Percentiles rank a stretch among this genome's conserved stretches.
Evolutionary conservation across 1,140 invertebrate species (phyloP).

Genomic region (Pseudomyrmex concolor): DNA sequence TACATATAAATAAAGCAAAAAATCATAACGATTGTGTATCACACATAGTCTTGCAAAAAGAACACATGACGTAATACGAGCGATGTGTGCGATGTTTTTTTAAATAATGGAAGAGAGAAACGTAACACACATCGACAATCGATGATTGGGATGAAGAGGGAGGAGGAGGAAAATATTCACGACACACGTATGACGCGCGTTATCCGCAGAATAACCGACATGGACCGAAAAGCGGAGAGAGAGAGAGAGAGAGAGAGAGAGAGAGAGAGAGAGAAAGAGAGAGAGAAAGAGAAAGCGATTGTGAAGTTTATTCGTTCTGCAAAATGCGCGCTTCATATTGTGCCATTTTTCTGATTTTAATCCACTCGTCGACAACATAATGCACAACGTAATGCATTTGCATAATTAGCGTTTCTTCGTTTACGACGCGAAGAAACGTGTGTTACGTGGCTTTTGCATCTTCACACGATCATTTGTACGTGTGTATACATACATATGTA

Average conservation of each 20-base stretch:
- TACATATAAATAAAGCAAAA: background rate
- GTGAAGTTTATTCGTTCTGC: background rate
- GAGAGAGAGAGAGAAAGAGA: no score
- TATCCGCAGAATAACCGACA: slow-evolving; percentile 19
- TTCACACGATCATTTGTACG: slow-evolving; percentile 39
- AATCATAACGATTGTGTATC: background rate
- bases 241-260: background rate
- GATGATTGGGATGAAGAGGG: slow-evolving; percentile 3
- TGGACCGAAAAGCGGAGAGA: background rate
- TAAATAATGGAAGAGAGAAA: slow-evolving; percentile 14
- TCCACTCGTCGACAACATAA: slow-evolving; percentile 24
- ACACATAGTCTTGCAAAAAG: background rate
- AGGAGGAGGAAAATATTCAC: background rate
- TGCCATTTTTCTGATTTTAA: slow-evolving; percentile 40
- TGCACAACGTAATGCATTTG: slow-evolving; percentile 40
- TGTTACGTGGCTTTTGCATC: background rate
- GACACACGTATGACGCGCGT: background rate
- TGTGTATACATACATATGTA: background rate
- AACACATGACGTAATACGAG: background rate
- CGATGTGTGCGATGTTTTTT: slow-evolving; percentile 2
- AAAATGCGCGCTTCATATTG: background rate
- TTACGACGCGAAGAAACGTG: slow-evolving; percentile 39
- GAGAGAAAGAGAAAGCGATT: background rate
- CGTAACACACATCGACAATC: slow-evolving; percentile 19
- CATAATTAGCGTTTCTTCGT: slow-evolving; percentile 55